phyloP scores from a whole-genome alignment of 2,888 invertebrate species.

The Drosophila nigritarsus region DNA sequence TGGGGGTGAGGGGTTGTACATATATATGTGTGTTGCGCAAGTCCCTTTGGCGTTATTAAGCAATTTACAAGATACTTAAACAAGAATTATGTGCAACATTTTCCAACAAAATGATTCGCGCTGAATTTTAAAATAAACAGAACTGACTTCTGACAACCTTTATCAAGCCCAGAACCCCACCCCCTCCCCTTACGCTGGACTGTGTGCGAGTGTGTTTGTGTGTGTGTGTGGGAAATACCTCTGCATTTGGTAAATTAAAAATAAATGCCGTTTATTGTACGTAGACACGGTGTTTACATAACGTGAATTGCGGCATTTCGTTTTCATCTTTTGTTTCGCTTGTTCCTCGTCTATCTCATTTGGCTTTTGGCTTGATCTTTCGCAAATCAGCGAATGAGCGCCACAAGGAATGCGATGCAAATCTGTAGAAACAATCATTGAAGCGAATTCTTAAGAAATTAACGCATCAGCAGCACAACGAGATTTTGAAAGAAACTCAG shows the following conservation, averaged over 20 bases:
- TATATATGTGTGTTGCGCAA: slow-evolving; percentile 26
- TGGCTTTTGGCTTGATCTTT: slow-evolving; percentile 2
- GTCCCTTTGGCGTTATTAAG: slow-evolving; percentile 83
- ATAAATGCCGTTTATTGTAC: slow-evolving; percentile 50
- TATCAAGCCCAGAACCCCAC: slow-evolving; percentile 9
- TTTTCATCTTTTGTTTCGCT: neutral
- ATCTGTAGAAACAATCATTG: slow-evolving; percentile 3
- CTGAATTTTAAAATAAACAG: slow-evolving; percentile 80
- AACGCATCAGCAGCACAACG: neutral
- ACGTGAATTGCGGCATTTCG: slow-evolving; percentile 15
- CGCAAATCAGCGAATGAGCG: neutral
- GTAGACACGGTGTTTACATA: slow-evolving; percentile 35
- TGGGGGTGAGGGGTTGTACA: slow-evolving; percentile 1
- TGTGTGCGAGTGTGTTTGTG: neutral
- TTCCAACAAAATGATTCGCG: slow-evolving; percentile 81
- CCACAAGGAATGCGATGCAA: slow-evolving; percentile 5
- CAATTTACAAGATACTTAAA: slow-evolving; percentile 84
- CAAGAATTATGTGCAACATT: slow-evolving; percentile 84
- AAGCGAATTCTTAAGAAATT: neutral
- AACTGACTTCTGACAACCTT: slow-evolving; percentile 77
- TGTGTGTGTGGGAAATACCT: slow-evolving; percentile 35
- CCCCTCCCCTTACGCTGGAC: neutral
- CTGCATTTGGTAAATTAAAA: slow-evolving; percentile 45
- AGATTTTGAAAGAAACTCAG: neutral
- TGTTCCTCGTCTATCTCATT: neutral